phyloP scores from a whole-genome alignment of 1,140 invertebrate species.

The Trachymyrmex cornetzi region DNA sequence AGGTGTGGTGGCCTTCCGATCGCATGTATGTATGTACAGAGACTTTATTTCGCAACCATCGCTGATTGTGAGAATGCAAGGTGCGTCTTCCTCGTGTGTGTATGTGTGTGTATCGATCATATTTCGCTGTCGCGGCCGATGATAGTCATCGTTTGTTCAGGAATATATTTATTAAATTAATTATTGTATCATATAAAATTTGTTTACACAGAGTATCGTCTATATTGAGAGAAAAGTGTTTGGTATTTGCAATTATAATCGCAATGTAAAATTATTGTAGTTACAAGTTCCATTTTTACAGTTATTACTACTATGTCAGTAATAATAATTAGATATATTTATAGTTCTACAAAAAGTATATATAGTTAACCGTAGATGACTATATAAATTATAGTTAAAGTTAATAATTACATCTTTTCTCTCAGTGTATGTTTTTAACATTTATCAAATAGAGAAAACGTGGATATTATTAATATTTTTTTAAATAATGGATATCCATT shows the following conservation, averaged over 20 bases:
- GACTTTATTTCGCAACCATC: constrained; percentile 59
- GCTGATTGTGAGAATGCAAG: constrained; percentile 21
- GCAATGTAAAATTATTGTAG: no score
- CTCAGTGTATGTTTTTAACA: no score
- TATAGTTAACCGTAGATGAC: no score
- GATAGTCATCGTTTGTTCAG: background rate
- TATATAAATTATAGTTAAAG: no score
- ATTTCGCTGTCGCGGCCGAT: background rate
- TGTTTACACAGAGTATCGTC: background rate
- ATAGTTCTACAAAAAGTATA: no score
- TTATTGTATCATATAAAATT: background rate
- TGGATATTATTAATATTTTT: background rate
- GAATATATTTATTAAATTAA: background rate
- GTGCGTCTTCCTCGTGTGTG: background rate
- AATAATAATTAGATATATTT: no score
- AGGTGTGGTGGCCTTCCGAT: constrained; percentile 59
- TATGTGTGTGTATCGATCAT: background rate
- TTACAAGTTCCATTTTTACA: no score
- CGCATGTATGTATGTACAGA: background rate
- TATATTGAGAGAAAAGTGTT: no score
- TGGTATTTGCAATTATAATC: no score
- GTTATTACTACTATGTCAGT: no score
- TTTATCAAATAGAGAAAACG: background rate
- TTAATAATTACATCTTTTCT: no score
- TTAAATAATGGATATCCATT: no score